Evolutionary conservation across 2,797 vertebrate species (phyloP).

Genomic region (Lepidocolaptes lacrymiger): DNA sequence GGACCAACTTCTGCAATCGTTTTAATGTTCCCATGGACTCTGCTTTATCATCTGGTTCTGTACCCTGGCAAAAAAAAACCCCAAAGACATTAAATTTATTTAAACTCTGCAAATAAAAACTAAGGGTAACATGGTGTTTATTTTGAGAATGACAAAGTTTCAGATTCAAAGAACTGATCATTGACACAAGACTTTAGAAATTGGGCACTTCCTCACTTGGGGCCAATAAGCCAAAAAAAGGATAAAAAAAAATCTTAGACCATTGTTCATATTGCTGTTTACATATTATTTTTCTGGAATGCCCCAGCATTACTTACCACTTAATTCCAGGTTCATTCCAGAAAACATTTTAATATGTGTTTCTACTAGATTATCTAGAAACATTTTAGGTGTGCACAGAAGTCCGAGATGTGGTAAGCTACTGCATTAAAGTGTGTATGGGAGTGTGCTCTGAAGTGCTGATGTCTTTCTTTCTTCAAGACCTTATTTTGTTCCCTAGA

Average conservation of each 20-base stretch:
- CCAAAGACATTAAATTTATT: neutral
- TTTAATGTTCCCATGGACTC: conserved; percentile 81
- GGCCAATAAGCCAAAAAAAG: neutral
- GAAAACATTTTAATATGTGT: neutral
- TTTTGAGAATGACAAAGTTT: neutral
- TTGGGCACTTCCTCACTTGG: neutral
- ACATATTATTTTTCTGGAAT: neutral
- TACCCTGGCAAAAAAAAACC: conserved; percentile 53
- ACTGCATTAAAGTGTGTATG: neutral
- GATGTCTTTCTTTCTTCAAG: neutral
- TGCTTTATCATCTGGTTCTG: conserved; percentile 58
- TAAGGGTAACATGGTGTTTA: neutral
- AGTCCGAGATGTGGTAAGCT: neutral
- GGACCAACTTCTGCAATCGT: conserved; percentile 81
- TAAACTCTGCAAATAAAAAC: neutral
- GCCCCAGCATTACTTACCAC: neutral
- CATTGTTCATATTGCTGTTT: neutral
- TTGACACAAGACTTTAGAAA: neutral
- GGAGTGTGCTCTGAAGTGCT: neutral
- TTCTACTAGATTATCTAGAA: neutral
- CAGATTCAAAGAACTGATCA: neutral
- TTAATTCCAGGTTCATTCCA: neutral
- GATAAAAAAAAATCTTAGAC: neutral
- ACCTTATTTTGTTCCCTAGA: neutral
- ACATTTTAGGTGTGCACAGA: neutral